Conservation (phyloP, 2,113 vertebrate genomes). For the Cacatua alba region DNA sequence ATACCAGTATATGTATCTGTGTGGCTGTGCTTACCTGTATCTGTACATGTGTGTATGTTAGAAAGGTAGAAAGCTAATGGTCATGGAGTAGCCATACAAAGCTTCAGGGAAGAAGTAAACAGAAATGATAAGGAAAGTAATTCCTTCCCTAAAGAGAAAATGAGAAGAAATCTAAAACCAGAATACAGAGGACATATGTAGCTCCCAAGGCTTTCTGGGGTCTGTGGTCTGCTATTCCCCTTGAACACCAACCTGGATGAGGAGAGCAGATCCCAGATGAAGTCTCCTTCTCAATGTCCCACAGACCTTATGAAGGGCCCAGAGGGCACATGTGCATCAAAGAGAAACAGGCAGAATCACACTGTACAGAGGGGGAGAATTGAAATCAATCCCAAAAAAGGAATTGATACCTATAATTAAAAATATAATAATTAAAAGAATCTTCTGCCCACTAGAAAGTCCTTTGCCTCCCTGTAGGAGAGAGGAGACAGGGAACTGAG, state of each 20-base stretch:
- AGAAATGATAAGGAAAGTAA: background rate
- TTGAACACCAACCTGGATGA: background rate
- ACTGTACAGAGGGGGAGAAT: background rate
- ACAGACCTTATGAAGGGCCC: background rate
- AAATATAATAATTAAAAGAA: background rate
- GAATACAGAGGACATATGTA: background rate
- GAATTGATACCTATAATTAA: background rate
- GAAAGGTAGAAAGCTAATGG: background rate
- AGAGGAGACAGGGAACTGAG: background rate
- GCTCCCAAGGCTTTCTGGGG: background rate
- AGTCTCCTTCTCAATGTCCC: background rate
- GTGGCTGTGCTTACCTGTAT: background rate
- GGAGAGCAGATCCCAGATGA: background rate
- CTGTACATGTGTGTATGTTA: background rate
- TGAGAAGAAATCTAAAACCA: background rate
- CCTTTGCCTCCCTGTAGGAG: background rate
- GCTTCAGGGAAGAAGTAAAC: background rate
- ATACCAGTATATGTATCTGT: rapidly evolving
- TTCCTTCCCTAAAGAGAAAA: background rate
- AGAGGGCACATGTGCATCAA: background rate
- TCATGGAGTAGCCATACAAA: background rate
- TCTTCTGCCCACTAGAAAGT: background rate
- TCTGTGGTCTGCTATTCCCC: background rate
- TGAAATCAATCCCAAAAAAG: background rate
- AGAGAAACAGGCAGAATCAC: background rate